Conservation (phyloP, 1,140 invertebrate genomes). For the Chionoecetes opilio region DNA sequence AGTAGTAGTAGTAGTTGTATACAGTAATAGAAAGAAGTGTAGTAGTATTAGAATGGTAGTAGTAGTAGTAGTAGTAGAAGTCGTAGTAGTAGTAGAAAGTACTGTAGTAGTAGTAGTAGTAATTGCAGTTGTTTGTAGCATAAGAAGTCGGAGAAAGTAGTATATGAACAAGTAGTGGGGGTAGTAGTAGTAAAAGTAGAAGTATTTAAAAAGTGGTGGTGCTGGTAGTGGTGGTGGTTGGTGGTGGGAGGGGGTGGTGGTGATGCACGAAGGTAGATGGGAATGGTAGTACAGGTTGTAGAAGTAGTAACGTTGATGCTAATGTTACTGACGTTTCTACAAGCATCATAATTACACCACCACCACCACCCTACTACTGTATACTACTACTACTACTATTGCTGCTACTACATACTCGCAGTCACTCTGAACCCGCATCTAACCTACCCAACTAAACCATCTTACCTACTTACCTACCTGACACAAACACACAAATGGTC, state of each 20-base stretch:
- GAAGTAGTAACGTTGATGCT: too few relatives aligned
- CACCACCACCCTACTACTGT: neutral
- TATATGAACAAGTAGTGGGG: too few relatives aligned
- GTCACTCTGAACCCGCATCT: neutral
- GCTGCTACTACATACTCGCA: too few relatives aligned
- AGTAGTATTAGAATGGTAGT: constrained; percentile 33
- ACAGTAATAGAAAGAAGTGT: constrained; percentile 33
- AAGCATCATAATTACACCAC: neutral
- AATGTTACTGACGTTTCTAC: neutral
- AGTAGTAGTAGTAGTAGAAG: neutral
- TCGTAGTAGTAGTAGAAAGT: constrained; percentile 11
- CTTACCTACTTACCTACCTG: neutral
- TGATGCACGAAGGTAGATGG: too few relatives aligned
- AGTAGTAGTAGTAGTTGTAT: constrained; percentile 7
- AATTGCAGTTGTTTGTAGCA: neutral
- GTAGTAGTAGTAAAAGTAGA: too few relatives aligned
- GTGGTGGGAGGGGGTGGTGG: too few relatives aligned
- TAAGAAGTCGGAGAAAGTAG: too few relatives aligned
- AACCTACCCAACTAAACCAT: neutral
- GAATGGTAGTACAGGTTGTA: too few relatives aligned
- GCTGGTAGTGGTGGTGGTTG: too few relatives aligned
- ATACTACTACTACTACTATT: too few relatives aligned
- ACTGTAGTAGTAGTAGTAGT: constrained; percentile 39
- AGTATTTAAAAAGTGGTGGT: too few relatives aligned
- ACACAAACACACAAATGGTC: neutral